Conservation (phyloP, 2,888 invertebrate genomes). For the Plagodis pulveraria region DNA sequence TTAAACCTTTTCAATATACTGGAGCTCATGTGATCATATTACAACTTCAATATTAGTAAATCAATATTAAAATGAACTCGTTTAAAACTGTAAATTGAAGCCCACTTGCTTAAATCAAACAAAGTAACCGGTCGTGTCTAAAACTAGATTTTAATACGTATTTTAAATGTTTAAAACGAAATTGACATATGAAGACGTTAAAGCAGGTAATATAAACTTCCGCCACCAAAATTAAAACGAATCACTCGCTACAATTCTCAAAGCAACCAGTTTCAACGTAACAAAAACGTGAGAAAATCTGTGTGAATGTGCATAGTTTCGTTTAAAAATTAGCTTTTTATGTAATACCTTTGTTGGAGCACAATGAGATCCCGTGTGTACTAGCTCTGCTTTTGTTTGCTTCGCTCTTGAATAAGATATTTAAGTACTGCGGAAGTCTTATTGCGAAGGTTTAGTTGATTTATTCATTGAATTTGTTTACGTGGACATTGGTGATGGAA, state of each 20-base stretch:
- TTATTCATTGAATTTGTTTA: constrained; percentile 47
- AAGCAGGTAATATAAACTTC: constrained; percentile 2
- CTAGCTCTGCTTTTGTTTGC: constrained; percentile 54
- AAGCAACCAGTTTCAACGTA: constrained; percentile 3
- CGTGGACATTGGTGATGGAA: constrained; percentile 11
- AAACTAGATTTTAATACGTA: constrained; percentile 1
- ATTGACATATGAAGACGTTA: no score
- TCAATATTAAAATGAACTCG: no score
- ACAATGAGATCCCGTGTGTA: constrained; percentile 44
- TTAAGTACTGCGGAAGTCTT: constrained; percentile 50
- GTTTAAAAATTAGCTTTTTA: constrained; percentile 21
- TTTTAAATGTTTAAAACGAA: no score
- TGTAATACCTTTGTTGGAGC: constrained; percentile 38
- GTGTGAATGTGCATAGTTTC: constrained; percentile 8
- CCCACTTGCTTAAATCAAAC: no score
- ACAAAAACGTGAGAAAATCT: constrained; percentile 23
- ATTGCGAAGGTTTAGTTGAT: constrained; percentile 54
- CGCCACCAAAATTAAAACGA: background rate
- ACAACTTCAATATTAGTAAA: no score
- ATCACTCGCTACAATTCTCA: background rate
- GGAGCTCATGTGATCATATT: no score
- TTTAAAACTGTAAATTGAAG: no score
- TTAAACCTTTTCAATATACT: no score
- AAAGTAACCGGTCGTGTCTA: background rate
- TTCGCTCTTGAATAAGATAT: constrained; percentile 50